These are phyloP conservation scores for Penaeus chinensis DNA, from an alignment of 1,140 invertebrate species.

Conservation along the genomic window DNA sequence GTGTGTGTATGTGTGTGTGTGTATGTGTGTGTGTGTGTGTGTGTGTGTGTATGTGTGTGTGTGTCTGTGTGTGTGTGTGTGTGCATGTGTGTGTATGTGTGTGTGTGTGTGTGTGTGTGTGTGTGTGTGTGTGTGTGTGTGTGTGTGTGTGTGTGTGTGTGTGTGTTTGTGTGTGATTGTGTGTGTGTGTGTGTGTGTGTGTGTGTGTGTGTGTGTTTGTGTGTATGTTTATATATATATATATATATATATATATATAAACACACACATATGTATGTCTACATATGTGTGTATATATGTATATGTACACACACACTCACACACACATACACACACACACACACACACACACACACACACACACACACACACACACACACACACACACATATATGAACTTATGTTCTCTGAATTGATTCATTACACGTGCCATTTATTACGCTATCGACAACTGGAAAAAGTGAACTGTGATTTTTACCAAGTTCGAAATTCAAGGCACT, in stretches of 20 bases:
- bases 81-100: not conserved
- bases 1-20: not conserved
- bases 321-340: not conserved
- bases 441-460: too few species aligned
- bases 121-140: slow-evolving; percentile 6
- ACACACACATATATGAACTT: not conserved
- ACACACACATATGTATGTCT: not conserved
- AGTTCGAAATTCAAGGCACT: too few species aligned
- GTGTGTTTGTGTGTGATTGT: not conserved
- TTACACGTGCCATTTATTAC: too few species aligned
- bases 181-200: slow-evolving; percentile 6
- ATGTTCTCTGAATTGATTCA: too few species aligned
- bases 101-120: not conserved
- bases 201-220: not conserved
- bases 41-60: slow-evolving; percentile 16
- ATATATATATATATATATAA: not conserved
- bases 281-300: not conserved
- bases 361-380: not conserved
- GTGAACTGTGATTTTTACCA: too few species aligned
- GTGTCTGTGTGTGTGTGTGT: not conserved
- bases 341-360: not conserved
- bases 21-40: not conserved
- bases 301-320: not conserved
- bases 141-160: not conserved
- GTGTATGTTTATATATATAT: not conserved